Conservation (phyloP, 2,113 vertebrate species). For the Rhagologus leucostigma region DNA sequence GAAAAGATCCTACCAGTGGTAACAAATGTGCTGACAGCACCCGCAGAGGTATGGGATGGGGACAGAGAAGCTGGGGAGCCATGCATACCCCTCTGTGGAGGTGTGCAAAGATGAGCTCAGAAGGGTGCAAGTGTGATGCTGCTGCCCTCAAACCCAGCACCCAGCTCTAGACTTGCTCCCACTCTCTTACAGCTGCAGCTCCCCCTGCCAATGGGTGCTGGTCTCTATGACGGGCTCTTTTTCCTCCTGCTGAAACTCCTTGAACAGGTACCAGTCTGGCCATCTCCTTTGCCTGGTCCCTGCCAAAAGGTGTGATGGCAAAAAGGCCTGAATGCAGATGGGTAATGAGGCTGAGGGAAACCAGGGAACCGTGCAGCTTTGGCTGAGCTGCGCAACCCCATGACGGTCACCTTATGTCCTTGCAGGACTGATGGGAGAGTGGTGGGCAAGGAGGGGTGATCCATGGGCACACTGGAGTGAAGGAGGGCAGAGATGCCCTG, state of each 20-base stretch:
- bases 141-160: neutral
- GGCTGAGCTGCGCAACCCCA: neutral
- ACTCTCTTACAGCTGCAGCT: slow-evolving; percentile 57
- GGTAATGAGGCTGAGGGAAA: neutral
- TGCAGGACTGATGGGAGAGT: neutral
- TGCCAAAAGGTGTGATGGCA: neutral
- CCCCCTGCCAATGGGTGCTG: slow-evolving; percentile 64
- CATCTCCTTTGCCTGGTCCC: neutral
- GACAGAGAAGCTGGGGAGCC: neutral
- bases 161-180: neutral
- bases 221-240: slow-evolving; percentile 76
- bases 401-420: neutral
- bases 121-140: neutral
- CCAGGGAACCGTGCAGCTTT: neutral
- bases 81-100: neutral
- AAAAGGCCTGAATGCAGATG: neutral
- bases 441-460: neutral
- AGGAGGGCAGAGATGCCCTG: neutral
- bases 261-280: slow-evolving; percentile 59
- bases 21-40: neutral
- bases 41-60: slow-evolving; percentile 63
- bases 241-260: slow-evolving; percentile 71
- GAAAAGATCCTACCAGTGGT: slow-evolving; percentile 52
- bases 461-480: neutral
- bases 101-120: neutral